Conservation (phyloP, 1,140 invertebrate species). For the Leptinotarsa undecemlineata region DNA sequence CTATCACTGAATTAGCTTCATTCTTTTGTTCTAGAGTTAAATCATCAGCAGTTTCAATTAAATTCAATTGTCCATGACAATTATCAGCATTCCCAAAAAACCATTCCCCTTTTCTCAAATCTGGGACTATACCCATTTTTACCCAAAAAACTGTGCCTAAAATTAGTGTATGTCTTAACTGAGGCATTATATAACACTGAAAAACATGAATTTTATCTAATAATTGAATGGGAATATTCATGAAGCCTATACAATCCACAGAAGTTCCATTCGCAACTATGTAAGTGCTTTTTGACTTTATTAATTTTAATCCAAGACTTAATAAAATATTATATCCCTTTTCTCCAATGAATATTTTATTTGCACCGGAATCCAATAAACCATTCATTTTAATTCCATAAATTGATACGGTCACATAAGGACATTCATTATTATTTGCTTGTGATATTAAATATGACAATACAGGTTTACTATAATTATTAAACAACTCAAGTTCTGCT, state of each 20-base stretch:
- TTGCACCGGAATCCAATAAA: neutral
- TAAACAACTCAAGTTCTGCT: neutral
- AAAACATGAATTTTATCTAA: neutral
- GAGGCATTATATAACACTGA: neutral
- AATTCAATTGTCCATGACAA: neutral
- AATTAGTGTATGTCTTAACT: neutral
- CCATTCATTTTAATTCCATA: constrained; percentile 1
- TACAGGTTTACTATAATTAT: neutral
- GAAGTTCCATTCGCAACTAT: too few relatives aligned
- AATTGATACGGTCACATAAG: neutral
- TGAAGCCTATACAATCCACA: too few relatives aligned
- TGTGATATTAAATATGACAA: neutral
- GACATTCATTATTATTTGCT: constrained; percentile 1
- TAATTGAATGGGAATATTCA: neutral
- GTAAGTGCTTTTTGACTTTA: neutral
- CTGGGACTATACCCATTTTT: constrained; percentile 2
- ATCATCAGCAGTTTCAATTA: too few relatives aligned
- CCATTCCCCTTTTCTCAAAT: neutral
- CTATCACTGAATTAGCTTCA: neutral
- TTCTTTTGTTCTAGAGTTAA: neutral
- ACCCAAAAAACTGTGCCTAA: neutral
- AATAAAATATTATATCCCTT: neutral
- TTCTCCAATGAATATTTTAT: neutral
- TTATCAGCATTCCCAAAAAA: neutral
- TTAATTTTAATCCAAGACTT: neutral